A percentile compares a stretch with the other conserved stretches of the same genome.
These are phyloP conservation scores for Aphelocoma coerulescens DNA, from an alignment of 2,113 vertebrate species.

Conservation along the genomic window DNA sequence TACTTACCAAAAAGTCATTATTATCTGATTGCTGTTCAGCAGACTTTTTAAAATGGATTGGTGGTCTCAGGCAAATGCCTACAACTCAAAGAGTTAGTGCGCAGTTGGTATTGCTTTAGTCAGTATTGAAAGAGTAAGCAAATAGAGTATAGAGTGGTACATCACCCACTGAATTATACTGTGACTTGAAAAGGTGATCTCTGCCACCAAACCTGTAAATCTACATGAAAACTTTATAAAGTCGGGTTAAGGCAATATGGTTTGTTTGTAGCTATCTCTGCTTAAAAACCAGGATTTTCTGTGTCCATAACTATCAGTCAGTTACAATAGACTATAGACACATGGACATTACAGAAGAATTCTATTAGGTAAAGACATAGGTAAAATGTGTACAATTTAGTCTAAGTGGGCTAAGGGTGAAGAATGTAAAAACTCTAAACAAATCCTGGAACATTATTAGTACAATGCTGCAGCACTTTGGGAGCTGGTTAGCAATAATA, in stretches of 20 bases:
- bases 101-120: not conserved
- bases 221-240: not conserved
- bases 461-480: not conserved
- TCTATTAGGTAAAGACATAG: not conserved
- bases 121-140: not conserved
- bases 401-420: not conserved
- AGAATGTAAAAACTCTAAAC: not conserved
- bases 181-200: not conserved
- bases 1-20: constrained; percentile 38
- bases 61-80: not conserved
- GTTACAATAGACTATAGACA: not conserved
- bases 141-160: not conserved
- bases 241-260: not conserved
- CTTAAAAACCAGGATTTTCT: not conserved
- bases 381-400: not conserved
- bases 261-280: not conserved
- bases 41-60: constrained; percentile 26
- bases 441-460: not conserved
- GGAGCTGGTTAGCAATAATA: not conserved
- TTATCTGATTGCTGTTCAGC: constrained; percentile 27
- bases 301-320: not conserved
- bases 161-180: not conserved
- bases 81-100: not conserved
- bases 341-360: not conserved
- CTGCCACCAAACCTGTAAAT: not conserved